A percentile compares a stretch with the other conserved stretches of the same genome.
Conservation (phyloP, 1,140 invertebrate species). For the Microplitis demolitor region DNA sequence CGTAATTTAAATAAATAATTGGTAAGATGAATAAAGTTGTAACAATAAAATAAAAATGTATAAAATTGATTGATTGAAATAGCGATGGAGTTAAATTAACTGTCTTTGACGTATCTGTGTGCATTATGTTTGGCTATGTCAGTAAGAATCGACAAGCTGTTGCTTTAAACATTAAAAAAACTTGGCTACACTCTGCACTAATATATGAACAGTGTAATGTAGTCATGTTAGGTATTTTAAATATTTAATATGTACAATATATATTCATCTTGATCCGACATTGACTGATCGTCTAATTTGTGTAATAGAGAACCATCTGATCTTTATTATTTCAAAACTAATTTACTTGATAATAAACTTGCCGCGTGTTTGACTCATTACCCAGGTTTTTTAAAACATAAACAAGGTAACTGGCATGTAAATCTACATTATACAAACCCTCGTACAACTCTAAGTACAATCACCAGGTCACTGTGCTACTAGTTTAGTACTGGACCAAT, state of each 20-base stretch:
- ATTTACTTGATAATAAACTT: not conserved
- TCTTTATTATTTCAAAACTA: not conserved
- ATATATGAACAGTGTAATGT: not conserved
- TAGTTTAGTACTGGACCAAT: no score
- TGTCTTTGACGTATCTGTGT: no score
- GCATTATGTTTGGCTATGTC: no score
- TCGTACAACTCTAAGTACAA: not conserved
- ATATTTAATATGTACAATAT: not conserved
- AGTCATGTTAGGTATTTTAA: not conserved
- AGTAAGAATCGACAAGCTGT: no score
- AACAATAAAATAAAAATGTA: no score
- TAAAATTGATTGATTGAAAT: no score
- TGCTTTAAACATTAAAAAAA: not conserved
- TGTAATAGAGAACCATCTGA: not conserved
- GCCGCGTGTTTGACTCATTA: not conserved
- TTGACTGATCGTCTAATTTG: conserved; percentile 14
- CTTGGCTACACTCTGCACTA: not conserved
- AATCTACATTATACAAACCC: conserved; percentile 1
- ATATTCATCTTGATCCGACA: not conserved
- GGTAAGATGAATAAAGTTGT: no score
- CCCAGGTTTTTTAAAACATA: not conserved
- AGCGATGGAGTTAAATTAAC: no score
- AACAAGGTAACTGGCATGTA: not conserved
- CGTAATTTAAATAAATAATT: no score
- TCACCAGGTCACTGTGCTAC: not conserved